Evolutionary conservation across 35 echinoderm and acorn worm species (phyloP).

Genomic region (Lytechinus pictus): DNA sequence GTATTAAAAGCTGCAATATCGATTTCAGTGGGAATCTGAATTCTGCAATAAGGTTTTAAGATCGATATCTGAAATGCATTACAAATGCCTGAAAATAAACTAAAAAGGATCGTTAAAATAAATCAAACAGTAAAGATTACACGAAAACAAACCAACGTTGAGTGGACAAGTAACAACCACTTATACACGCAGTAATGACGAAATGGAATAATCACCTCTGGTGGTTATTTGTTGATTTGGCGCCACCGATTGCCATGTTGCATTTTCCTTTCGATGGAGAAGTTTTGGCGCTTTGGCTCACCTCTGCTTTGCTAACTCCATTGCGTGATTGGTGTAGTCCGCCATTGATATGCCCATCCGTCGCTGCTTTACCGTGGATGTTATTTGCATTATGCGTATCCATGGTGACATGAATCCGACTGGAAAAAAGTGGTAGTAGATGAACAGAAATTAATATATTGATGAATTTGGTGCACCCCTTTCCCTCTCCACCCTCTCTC

Average conservation of each 20-base stretch:
- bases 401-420: not conserved
- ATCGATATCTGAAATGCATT: too few species aligned
- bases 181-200: too few species aligned
- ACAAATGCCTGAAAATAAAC: too few species aligned
- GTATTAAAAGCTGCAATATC: too few species aligned
- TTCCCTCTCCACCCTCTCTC: not conserved
- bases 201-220: not conserved
- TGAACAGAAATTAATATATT: constrained; percentile 21
- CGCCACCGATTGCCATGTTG: not conserved
- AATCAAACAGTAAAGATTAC: too few species aligned
- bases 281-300: not conserved
- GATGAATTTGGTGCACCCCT: not conserved
- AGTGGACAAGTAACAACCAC: too few species aligned
- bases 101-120: too few species aligned
- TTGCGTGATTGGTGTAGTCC: not conserved
- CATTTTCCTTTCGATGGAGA: not conserved
- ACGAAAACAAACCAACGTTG: too few species aligned
- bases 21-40: too few species aligned
- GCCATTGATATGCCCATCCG: not conserved
- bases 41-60: too few species aligned
- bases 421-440: not conserved
- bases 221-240: not conserved
- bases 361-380: not conserved
- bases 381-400: not conserved
- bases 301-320: not conserved